phyloP scores from a whole-genome alignment of 2,797 vertebrate genomes.

The Poeciliopsis infans region DNA sequence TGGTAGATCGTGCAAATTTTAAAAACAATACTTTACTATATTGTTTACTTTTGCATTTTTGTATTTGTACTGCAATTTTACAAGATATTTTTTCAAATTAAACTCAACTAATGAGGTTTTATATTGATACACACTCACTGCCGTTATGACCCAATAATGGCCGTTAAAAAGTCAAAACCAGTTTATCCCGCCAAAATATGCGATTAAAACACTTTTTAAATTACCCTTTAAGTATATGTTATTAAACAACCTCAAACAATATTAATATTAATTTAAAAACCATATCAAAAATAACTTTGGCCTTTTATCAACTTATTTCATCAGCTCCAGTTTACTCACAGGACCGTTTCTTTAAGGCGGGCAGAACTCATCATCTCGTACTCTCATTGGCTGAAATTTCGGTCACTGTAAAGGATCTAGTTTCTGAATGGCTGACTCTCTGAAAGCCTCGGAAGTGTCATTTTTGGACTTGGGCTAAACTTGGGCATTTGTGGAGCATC shows the following conservation, averaged over 20 bases:
- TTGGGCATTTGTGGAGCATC: slow-evolving; percentile 31
- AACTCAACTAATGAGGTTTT: not conserved
- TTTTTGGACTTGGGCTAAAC: slow-evolving; percentile 66
- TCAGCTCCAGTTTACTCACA: slow-evolving; percentile 10
- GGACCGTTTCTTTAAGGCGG: not conserved
- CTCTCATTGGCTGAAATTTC: slow-evolving; percentile 26
- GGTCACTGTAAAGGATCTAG: slow-evolving; percentile 6
- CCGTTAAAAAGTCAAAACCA: not conserved
- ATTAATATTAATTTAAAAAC: not conserved
- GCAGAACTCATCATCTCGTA: fast-evolving
- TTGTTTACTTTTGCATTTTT: not conserved
- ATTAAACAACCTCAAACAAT: not conserved
- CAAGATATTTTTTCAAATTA: not conserved
- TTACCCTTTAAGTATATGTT: not conserved
- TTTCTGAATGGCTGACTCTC: slow-evolving; percentile 56
- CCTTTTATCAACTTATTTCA: slow-evolving; percentile 14
- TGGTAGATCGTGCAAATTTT: not conserved
- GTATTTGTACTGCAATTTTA: not conserved
- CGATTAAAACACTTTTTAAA: not conserved
- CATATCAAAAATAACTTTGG: not conserved
- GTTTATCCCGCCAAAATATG: not conserved
- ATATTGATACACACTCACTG: not conserved
- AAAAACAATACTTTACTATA: too few relatives aligned
- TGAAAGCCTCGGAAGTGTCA: slow-evolving; percentile 63
- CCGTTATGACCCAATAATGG: not conserved